Conservation (phyloP, 2,888 invertebrate species). For the Synergus umbraculus region DNA sequence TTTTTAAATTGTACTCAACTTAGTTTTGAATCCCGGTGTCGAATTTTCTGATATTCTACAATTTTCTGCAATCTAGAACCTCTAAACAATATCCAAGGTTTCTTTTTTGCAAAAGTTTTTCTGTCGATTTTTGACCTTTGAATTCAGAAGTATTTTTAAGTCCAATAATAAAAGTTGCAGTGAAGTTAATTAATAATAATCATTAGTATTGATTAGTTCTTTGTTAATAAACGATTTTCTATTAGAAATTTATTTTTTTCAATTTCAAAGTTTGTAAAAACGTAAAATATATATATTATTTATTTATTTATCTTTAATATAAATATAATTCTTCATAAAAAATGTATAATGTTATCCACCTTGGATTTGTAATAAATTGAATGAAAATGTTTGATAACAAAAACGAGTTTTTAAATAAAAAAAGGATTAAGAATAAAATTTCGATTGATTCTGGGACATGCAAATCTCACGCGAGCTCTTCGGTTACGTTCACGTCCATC, state of each 20-base stretch:
- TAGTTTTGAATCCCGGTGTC: background rate
- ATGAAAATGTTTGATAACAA: too few species aligned
- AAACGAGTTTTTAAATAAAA: background rate
- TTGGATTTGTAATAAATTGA: too few species aligned
- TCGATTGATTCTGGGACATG: background rate
- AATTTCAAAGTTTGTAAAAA: too few species aligned
- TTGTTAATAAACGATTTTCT: too few species aligned
- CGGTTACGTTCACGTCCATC: background rate
- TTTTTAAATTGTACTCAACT: background rate
- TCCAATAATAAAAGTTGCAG: background rate
- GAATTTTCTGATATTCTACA: background rate
- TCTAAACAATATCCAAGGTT: background rate
- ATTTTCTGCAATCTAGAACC: background rate
- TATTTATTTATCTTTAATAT: too few species aligned
- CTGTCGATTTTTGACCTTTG: background rate
- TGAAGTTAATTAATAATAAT: background rate
- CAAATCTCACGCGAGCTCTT: background rate
- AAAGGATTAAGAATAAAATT: background rate
- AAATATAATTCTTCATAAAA: too few species aligned
- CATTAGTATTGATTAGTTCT: background rate
- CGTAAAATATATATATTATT: too few species aligned
- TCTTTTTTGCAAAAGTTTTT: constrained; percentile 7
- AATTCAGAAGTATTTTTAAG: background rate
- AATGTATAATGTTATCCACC: too few species aligned
- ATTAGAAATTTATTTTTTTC: too few species aligned